A percentile compares a stretch with the other conserved stretches of the same genome.
phyloP scores from a whole-genome alignment of 2,888 invertebrate genomes.

The Hedya salicella region DNA sequence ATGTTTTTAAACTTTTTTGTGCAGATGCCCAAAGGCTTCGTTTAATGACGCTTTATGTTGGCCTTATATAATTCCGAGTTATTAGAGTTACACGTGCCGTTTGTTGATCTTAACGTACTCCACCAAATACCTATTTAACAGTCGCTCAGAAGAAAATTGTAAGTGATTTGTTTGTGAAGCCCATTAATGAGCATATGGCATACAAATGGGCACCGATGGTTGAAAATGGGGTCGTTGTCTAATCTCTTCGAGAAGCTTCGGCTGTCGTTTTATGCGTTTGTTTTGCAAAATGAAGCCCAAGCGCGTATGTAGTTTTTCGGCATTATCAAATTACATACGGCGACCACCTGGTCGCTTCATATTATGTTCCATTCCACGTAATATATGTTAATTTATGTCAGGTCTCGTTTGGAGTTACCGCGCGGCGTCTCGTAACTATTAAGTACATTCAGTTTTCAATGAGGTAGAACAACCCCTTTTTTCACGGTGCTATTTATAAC shows the following conservation, averaged over 20 bases:
- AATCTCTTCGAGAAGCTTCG: slow-evolving; percentile 13
- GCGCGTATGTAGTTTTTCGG: slow-evolving; percentile 61
- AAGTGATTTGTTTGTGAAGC: no score
- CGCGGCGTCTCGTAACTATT: slow-evolving; percentile 52
- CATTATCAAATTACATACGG: slow-evolving; percentile 68
- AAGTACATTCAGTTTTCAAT: slow-evolving; percentile 55
- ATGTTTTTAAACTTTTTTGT: slow-evolving; percentile 16
- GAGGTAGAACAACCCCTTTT: slow-evolving; percentile 47
- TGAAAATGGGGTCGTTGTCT: slow-evolving; percentile 11
- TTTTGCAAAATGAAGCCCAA: slow-evolving; percentile 55
- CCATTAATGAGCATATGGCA: no score
- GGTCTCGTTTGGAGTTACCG: slow-evolving; percentile 43
- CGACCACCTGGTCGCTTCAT: slow-evolving; percentile 66
- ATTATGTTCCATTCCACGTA: slow-evolving; percentile 53
- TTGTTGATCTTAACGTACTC: background rate
- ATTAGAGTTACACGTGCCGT: background rate
- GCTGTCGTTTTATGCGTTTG: slow-evolving; percentile 26
- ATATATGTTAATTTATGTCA: slow-evolving; percentile 61
- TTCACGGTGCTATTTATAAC: slow-evolving; percentile 11
- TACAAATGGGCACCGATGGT: no score
- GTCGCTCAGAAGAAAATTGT: background rate
- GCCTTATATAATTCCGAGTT: background rate
- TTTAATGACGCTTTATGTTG: background rate
- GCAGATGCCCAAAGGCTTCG: background rate
- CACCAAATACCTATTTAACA: background rate